Evolutionary conservation across 2,797 vertebrate genomes (phyloP), one percentile per base, ranked within the genome.

Genomic region (Eupleurogrammus muticus): DNA sequence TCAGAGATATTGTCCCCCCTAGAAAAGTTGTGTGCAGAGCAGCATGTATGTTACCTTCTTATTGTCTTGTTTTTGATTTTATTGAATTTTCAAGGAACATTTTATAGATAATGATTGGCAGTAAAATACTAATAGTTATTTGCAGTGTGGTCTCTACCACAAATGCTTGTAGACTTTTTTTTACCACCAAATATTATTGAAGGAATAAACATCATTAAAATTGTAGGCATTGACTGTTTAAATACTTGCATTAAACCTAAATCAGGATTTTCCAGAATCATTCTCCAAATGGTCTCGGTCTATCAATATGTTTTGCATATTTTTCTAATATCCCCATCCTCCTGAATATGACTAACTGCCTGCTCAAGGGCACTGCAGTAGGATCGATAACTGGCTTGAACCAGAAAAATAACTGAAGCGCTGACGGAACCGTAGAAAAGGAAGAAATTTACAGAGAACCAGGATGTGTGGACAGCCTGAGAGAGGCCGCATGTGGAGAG

Each of bases 401-500:
- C 21, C 28, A 16, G 17, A 51, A 9, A 16, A 23, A 34, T 17
- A 54, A 62, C 8, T 66, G 5, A 28, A n/a, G 35, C 50, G 42
- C 28, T 42, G 48, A 46, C 50, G 24, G 65, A 70, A 58, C 46
- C 48, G 55, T 23, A 8, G 17, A 28, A 1, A 34, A 21, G 38
- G 47, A 0, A 49, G 50, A 50, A 5, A 38, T 42, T n/a, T 44
- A 44, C 40, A 44, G 57, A 58, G 38, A 72, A 60, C 55, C 54
- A 10, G 24, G n/a, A 60, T 14, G 58, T 70, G 64, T 53, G 51
- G 53, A 58, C 21, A 6, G 65, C 32, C 48, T 20, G 54, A 21
- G 54, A 38, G 42, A 44, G 57, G 74, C 73, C n/a, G 51, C 81
- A 53, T 53, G 70, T 20, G 48, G 73, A 54, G 80, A 66, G 20